Percentiles rank a stretch among this genome's conserved stretches.
phyloP scores from a whole-genome alignment of 2,797 vertebrate genomes.

The Notolepis coatsorum region DNA sequence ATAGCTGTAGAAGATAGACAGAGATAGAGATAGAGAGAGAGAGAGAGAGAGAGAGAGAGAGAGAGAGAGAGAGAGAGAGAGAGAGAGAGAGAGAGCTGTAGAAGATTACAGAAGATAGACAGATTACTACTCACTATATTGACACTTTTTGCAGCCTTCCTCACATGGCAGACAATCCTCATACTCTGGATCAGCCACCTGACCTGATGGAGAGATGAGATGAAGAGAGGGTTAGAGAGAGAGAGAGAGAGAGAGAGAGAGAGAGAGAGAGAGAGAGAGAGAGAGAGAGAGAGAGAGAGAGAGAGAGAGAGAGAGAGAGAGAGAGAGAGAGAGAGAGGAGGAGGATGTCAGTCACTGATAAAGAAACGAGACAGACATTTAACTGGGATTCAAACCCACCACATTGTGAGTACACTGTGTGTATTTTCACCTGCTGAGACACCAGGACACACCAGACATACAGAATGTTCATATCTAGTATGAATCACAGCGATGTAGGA shows the following conservation, averaged over 20 bases:
- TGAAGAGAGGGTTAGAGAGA: not conserved
- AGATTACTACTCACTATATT: constrained; percentile 78
- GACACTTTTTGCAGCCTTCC: constrained; percentile 87
- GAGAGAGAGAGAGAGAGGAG: not conserved
- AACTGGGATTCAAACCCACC: no score
- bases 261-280: not conserved
- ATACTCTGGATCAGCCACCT: constrained; percentile 74
- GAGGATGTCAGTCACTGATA: no score
- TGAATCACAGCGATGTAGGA: no score
- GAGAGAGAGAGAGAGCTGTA: not conserved
- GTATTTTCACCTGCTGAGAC: no score
- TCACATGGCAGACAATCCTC: constrained; percentile 86
- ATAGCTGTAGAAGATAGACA: no score
- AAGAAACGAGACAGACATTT: no score
- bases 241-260: not conserved
- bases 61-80: not conserved
- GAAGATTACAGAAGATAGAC: not conserved
- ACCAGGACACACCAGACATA: no score
- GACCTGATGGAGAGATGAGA: constrained; percentile 70
- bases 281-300: not conserved
- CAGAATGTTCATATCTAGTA: no score
- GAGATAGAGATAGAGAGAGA: constrained; percentile 1
- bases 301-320: not conserved
- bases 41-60: not conserved
- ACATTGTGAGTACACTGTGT: no score